These are phyloP conservation scores for Periparus ater DNA, from an alignment of 2,797 vertebrate species.

Conservation along the genomic window DNA sequence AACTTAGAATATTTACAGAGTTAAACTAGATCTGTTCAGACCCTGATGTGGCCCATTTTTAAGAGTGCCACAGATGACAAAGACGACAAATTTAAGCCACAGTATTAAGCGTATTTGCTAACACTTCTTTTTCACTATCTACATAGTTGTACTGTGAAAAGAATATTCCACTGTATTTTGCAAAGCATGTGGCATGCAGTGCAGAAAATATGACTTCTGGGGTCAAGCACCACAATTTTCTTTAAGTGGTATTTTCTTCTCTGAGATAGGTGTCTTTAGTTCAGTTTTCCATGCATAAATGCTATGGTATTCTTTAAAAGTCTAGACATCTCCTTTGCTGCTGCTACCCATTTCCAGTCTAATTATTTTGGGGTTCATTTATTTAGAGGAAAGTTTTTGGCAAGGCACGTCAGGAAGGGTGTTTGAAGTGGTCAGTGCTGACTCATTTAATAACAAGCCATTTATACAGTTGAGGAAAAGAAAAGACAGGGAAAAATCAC, in stretches of 20 bases:
- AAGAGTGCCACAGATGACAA: not conserved
- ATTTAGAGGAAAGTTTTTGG: slow-evolving; percentile 36
- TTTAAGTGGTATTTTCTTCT: not conserved
- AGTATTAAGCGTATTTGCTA: not conserved
- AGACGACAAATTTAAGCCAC: rapidly evolving
- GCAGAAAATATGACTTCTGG: not conserved
- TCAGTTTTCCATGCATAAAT: not conserved
- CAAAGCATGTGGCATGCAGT: not conserved
- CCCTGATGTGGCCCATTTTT: not conserved
- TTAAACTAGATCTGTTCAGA: not conserved
- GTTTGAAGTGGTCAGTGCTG: slow-evolving; percentile 37
- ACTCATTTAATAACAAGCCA: slow-evolving; percentile 37
- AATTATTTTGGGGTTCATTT: not conserved
- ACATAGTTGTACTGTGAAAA: not conserved
- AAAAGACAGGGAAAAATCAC: not conserved
- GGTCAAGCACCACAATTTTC: not conserved
- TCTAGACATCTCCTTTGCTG: not conserved
- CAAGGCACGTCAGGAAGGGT: slow-evolving; percentile 1
- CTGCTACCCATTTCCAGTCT: not conserved
- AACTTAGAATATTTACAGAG: not conserved
- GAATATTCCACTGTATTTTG: not conserved
- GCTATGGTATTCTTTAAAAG: not conserved
- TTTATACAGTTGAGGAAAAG: slow-evolving; percentile 30
- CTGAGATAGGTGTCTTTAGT: not conserved
- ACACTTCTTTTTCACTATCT: not conserved